Conservation (phyloP, 2,888 invertebrate genomes). For the Dorcus parallelipipedus region DNA sequence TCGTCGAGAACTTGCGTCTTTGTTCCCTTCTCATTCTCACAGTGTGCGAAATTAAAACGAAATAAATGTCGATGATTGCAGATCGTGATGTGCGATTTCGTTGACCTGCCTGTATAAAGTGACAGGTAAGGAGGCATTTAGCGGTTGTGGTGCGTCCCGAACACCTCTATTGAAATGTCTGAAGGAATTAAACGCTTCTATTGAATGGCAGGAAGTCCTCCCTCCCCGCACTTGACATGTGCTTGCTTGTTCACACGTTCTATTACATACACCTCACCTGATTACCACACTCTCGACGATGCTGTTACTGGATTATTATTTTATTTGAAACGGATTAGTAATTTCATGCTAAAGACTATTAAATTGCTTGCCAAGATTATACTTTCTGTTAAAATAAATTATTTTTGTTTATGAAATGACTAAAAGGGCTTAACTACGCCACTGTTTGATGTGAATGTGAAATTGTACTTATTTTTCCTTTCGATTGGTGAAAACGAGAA, state of each 20-base stretch:
- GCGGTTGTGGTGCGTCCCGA: constrained; percentile 26
- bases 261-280: constrained; percentile 30
- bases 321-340: not conserved
- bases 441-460: too few species aligned
- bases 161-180: constrained; percentile 43
- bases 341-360: too few species aligned
- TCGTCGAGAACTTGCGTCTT: too few species aligned
- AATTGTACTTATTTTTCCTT: too few species aligned
- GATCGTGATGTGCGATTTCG: constrained; percentile 26
- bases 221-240: constrained; percentile 42
- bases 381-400: too few species aligned
- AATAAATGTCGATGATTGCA: not conserved
- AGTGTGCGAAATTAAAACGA: too few species aligned
- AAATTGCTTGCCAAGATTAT: too few species aligned
- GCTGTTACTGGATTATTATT: not conserved
- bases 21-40: too few species aligned
- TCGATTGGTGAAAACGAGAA: too few species aligned
- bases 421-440: too few species aligned
- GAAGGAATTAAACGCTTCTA: constrained; percentile 41
- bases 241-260: constrained; percentile 43
- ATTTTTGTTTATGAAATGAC: too few species aligned
- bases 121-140: constrained; percentile 30
- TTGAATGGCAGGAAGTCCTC: constrained; percentile 40
- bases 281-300: constrained; percentile 3
- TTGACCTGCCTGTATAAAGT: constrained; percentile 28